phyloP scores from a whole-genome alignment of 64 coral and sea anemone genomes.

The Stichodactyla mertensii region DNA sequence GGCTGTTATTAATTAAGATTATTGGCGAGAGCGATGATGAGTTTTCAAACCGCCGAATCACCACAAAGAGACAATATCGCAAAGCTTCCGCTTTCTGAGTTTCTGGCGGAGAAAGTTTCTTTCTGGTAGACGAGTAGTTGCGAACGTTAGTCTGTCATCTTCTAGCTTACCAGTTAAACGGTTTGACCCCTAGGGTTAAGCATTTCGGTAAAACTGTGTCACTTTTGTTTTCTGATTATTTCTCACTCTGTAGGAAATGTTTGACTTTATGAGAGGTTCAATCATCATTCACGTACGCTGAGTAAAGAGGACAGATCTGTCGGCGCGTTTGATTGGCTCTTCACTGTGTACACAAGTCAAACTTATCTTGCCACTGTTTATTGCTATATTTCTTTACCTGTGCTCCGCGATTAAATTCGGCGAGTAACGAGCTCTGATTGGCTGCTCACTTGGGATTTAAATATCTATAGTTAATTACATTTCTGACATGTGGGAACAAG shows the following conservation, averaged over 20 bases:
- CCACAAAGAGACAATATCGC: constrained; percentile 70
- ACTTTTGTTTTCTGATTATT: constrained; percentile 75
- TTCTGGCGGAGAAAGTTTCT: neutral
- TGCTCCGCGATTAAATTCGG: constrained; percentile 75
- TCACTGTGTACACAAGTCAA: constrained; percentile 65
- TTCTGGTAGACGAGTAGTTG: neutral
- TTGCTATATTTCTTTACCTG: constrained; percentile 72
- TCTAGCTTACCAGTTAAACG: constrained; percentile 40
- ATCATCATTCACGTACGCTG: constrained; percentile 82
- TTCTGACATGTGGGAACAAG: constrained; percentile 91
- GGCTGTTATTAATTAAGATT: constrained; percentile 83
- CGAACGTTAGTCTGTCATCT: constrained; percentile 13
- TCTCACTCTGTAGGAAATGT: constrained; percentile 79
- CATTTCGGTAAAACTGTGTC: constrained; percentile 43
- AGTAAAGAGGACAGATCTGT: constrained; percentile 71
- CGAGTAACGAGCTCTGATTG: constrained; percentile 56
- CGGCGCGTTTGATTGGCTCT: constrained; percentile 57
- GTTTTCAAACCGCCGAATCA: constrained; percentile 47
- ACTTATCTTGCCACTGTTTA: constrained; percentile 78
- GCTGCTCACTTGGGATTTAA: constrained; percentile 52
- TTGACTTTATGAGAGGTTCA: constrained; percentile 75
- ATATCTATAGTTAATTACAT: constrained; percentile 98
- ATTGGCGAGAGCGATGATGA: constrained; percentile 65
- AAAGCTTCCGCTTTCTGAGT: constrained; percentile 15
- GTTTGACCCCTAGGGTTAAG: constrained; percentile 52